Evolutionary conservation across 2,888 invertebrate species (phyloP).

Genomic region (Dynastes maya): DNA sequence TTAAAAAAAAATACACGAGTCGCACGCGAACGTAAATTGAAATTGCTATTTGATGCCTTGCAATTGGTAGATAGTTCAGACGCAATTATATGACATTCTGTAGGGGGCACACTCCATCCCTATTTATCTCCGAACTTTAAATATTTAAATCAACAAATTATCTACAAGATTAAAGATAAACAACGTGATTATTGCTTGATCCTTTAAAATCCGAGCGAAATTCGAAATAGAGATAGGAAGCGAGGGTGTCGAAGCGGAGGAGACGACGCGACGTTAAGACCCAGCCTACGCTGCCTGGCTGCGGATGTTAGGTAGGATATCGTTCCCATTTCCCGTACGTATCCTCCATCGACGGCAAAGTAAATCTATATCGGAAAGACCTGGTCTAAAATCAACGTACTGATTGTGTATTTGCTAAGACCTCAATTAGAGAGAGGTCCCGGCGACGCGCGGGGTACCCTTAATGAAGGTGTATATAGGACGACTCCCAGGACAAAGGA

Average conservation of each 20-base stretch:
- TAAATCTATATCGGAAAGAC: slow-evolving; percentile 51
- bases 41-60: no score
- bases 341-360: slow-evolving; percentile 32
- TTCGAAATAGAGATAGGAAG: slow-evolving; percentile 7
- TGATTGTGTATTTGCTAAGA: slow-evolving; percentile 58
- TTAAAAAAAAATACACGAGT: no score
- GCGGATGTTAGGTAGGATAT: slow-evolving; percentile 12
- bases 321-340: slow-evolving; percentile 15
- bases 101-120: background rate
- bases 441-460: slow-evolving; percentile 54
- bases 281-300: background rate
- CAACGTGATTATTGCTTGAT: slow-evolving; percentile 33
- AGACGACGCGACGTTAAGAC: slow-evolving; percentile 25
- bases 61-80: no score
- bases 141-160: slow-evolving; percentile 34
- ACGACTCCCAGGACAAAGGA: slow-evolving; percentile 53
- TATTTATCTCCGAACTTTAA: background rate
- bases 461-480: slow-evolving; percentile 57
- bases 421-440: slow-evolving; percentile 58
- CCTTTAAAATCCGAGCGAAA: slow-evolving; percentile 32
- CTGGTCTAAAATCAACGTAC: slow-evolving; percentile 55
- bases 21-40: no score
- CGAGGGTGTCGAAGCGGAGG: slow-evolving; percentile 6
- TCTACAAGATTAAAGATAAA: slow-evolving; percentile 28
- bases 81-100: no score